phyloP scores from a whole-genome alignment of 2,888 invertebrate genomes.

The Phorcus lineatus region DNA sequence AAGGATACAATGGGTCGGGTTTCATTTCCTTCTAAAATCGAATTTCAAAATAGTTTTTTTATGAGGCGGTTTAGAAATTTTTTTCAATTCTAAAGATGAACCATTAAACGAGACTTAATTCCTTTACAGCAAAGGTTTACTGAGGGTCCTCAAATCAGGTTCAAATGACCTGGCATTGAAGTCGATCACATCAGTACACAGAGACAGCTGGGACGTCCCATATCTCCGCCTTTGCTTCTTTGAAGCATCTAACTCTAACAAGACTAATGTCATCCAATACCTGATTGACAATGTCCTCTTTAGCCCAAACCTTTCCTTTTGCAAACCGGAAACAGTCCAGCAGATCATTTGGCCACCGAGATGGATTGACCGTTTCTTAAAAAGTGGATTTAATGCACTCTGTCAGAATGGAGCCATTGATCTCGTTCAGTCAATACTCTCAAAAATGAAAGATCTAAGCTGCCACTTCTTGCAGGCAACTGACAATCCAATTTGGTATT shows the following conservation, averaged over 20 bases:
- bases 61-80: no score
- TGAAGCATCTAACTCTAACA: neutral
- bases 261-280: neutral
- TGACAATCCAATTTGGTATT: neutral
- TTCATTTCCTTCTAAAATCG: no score
- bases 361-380: no score
- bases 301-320: no score
- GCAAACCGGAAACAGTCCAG: no score
- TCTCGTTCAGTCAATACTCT: neutral
- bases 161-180: neutral
- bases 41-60: no score
- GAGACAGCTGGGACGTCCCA: neutral
- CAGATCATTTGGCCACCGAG: no score
- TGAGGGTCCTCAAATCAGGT: neutral
- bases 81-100: no score
- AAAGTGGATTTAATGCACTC: neutral
- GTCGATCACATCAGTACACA: neutral
- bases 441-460: neutral
- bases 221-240: neutral
- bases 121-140: neutral
- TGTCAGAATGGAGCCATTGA: neutral
- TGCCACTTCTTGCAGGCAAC: neutral
- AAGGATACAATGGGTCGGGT: no score
- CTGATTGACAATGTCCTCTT: neutral
- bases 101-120: no score